Evolutionary conservation across 2,888 invertebrate genomes (phyloP).

Genomic region (Aphidoletes aphidimyza): DNA sequence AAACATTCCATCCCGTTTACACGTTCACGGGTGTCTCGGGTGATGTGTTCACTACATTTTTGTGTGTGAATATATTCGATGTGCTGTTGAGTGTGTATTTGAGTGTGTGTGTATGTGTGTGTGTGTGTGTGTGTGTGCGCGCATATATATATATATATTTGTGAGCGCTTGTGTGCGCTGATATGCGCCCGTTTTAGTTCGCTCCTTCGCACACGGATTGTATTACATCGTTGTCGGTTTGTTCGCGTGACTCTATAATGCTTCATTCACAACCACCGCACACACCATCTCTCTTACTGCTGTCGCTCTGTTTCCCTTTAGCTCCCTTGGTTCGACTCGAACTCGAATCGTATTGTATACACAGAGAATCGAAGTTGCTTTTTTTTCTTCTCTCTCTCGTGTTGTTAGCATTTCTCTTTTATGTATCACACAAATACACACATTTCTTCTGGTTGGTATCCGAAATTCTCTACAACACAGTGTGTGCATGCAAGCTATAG

Average conservation of each 20-base stretch:
- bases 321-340: background rate
- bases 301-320: background rate
- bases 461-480: no score
- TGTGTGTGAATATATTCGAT: background rate
- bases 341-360: background rate
- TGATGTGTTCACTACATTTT: background rate
- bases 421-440: conserved; percentile 44
- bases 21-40: conserved; percentile 22
- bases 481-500: no score
- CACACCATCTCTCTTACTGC: background rate
- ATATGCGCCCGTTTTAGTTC: background rate
- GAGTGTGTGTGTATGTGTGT: background rate
- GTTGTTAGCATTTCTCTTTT: conserved; percentile 44
- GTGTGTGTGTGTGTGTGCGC: background rate
- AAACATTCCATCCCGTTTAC: conserved; percentile 39
- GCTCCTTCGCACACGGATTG: conserved; percentile 21
- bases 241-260: conserved; percentile 52
- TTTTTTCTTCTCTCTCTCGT: background rate
- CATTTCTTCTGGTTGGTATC: background rate
- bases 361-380: conserved; percentile 26
- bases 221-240: conserved; percentile 47
- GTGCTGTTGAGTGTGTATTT: background rate
- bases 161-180: background rate
- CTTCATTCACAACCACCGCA: conserved; percentile 44
- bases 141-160: background rate